These are phyloP conservation scores for Himalopsyche kuldschensis DNA, from an alignment of 2,888 invertebrate species.

Conservation along the genomic window DNA sequence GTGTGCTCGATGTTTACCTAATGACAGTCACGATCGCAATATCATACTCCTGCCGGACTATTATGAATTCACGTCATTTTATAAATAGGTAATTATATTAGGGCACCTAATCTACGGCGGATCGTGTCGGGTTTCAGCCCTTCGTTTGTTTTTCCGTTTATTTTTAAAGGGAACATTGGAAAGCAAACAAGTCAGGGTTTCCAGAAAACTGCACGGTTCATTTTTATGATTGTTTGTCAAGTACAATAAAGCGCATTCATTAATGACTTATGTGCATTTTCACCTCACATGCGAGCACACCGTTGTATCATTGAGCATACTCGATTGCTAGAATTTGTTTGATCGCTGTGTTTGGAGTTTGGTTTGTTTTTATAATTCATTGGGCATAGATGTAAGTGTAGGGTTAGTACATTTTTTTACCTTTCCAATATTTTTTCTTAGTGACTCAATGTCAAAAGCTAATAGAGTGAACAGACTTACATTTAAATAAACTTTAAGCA, in stretches of 20 bases:
- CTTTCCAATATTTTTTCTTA: no score
- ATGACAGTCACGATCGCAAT: conserved; percentile 30
- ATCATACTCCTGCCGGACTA: conserved; percentile 2
- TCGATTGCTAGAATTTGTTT: not conserved
- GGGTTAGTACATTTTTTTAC: no score
- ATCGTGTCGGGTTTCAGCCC: conserved; percentile 6
- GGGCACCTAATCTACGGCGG: conserved; percentile 6
- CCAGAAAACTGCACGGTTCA: conserved; percentile 20
- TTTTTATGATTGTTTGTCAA: conserved; percentile 5
- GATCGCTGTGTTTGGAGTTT: not conserved
- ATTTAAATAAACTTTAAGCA: no score
- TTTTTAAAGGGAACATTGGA: conserved; percentile 24
- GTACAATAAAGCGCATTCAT: conserved; percentile 14
- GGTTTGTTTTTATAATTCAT: not conserved
- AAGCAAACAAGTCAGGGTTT: conserved; percentile 22
- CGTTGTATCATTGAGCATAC: not conserved
- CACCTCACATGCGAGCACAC: not conserved
- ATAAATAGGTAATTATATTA: conserved; percentile 36
- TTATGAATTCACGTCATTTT: conserved; percentile 28
- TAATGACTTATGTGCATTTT: conserved; percentile 13
- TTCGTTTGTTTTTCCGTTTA: conserved; percentile 13
- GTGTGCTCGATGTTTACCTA: conserved; percentile 37
- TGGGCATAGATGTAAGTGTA: not conserved
- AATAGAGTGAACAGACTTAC: no score
- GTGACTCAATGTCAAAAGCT: no score